Evolutionary conservation across 2,888 invertebrate genomes (phyloP), one percentile per base, ranked within the genome.

Genomic region (Ellobium chinense): DNA sequence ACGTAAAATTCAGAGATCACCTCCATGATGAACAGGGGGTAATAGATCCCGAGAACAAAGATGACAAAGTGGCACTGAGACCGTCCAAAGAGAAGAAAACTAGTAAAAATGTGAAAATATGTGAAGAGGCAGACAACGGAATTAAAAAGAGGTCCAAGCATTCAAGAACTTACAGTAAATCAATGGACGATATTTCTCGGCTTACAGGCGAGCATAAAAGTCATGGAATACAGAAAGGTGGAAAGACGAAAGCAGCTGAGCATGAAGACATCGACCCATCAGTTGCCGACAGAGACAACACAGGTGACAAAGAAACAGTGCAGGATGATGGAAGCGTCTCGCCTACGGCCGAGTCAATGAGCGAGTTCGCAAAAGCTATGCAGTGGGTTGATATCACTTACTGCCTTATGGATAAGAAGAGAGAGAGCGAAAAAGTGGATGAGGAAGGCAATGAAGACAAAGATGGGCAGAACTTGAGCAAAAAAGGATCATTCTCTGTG

Each of bases 341-440:
- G 18, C 18, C 21, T 56, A 34, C 31, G 1, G 72, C 72, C 46
- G 80, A 80, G 37, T 46, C 80, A 14, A 1, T 65, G 29, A 80
- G 80, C 72, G 80, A 74, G 36, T 74, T 80, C 36, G 73, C 74
- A n/a, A 54, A 37, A 24, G 58, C 60, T 24, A 73, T 80, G 80
- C 74, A 80, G 46, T 80, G 80, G 80, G 74, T 80, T 21, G 80
- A 80, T 24, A 74, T 80, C 29, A 80, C 80, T 7, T 80, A 74
- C 18, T 80, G 80, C 27, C 70, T 66, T 14, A 7, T 58, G 9
- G 74, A 66, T 39, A 46, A 74, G 21, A 46, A 72, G 0, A 34
- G 37, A 36, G 72, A 63, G 1, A 54, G 36, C 27, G 70, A 69
- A 37, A 63, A 24, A n/a, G 36, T 21, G 2, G 46, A 65, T 14